Evolutionary conservation across 2,113 vertebrate species (phyloP), one percentile per base, ranked within the genome.

Genomic region (Dasyprocta punctata): DNA sequence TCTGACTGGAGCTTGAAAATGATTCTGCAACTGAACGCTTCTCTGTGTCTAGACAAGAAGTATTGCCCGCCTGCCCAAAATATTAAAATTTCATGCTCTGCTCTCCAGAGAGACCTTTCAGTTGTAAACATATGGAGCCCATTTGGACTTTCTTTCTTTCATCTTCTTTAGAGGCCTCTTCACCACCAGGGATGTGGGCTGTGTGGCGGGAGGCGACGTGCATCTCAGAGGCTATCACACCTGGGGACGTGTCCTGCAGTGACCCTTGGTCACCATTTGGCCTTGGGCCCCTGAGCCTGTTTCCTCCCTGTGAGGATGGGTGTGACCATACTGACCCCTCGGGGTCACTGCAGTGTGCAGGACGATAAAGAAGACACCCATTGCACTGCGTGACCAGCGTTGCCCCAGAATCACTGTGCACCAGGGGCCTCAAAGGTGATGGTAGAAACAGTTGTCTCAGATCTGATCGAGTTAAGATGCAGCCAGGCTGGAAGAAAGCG

Each of bases 21-120:
- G 95, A 97, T 97, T 97, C 97, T 80, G 90, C 71, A 75, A 97
- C 98, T 98, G 97, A 98, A 97, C 96, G 82, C 89, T 97, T 98
- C 93, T 95, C 88, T 3, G 85, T 80, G 98, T 99, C 99, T 98
- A 98, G 98, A 98, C 98, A 97, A 98, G 98, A 98, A 98, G 88
- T 91, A 97, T 80, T 80, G 69, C 95, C 97, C 93, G 95, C 98
- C 97, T 94, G 96, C 93, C 97, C 95, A 94, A 98, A 98, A 97
- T 97, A 98, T 96, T 98, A 97, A 98, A 92, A 96, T 97, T 95
- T 93, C 75, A 86, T 80, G 49, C 87, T 28, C 84, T 77, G 54
- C 92, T 96, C 91, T 97, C 30, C 0, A 94, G 93, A 97, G 85
- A 93, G 83, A 56, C 69, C 61, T 89, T 94, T 84, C 73, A 93